These are phyloP conservation scores for Tillus elongatus DNA, from an alignment of 2,888 invertebrate species.

Conservation along the genomic window DNA sequence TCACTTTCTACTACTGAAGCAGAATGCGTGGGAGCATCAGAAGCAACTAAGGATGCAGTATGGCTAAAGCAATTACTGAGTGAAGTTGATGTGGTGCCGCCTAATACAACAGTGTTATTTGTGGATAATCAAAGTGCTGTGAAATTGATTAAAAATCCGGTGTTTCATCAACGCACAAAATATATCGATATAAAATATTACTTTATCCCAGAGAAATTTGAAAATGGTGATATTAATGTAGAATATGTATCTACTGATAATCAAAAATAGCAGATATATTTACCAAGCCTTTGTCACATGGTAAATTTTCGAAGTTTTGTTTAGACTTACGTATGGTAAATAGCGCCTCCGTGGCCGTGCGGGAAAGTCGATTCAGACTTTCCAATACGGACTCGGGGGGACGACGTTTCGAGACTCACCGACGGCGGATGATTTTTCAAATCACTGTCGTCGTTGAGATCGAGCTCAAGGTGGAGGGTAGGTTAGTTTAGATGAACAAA, in stretches of 20 bases:
- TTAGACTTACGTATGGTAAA: too few relatives aligned
- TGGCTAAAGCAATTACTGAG: constrained; percentile 17
- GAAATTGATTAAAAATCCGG: constrained; percentile 11
- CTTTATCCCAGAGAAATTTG: constrained; percentile 10
- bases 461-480: too few relatives aligned
- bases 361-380: too few relatives aligned
- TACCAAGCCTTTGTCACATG: constrained; percentile 12
- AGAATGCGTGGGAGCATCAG: constrained; percentile 28
- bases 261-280: constrained; percentile 13
- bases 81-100: constrained; percentile 8
- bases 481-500: too few relatives aligned
- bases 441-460: too few relatives aligned
- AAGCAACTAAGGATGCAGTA: constrained; percentile 23
- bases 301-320: too few relatives aligned
- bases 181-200: constrained; percentile 11
- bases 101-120: too few relatives aligned
- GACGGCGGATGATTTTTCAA: too few relatives aligned
- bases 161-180: constrained; percentile 11
- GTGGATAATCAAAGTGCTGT: too few relatives aligned
- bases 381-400: too few relatives aligned
- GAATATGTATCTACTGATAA: constrained; percentile 5
- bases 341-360: too few relatives aligned
- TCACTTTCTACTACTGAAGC: constrained; percentile 28
- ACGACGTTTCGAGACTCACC: too few relatives aligned
- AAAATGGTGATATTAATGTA: constrained; percentile 7